phyloP scores from a whole-genome alignment of 2,888 invertebrate genomes.

The Phyto melanocephala region DNA sequence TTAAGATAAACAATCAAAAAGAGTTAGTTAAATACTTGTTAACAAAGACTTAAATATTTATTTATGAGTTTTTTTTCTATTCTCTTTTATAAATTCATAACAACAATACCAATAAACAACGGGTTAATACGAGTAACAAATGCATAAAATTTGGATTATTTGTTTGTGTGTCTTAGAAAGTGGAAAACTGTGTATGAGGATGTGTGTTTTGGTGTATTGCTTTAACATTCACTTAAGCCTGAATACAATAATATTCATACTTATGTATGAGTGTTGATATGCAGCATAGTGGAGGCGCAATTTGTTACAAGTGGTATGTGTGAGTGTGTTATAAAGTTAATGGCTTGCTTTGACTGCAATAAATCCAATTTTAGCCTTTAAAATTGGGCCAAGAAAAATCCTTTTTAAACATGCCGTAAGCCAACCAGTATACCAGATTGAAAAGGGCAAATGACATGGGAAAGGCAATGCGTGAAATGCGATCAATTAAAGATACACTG shows the following conservation, averaged over 20 bases:
- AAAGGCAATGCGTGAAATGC: slow-evolving; percentile 88
- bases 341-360: neutral
- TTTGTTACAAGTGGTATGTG: no score
- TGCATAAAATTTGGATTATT: slow-evolving; percentile 27
- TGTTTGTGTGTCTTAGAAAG: neutral
- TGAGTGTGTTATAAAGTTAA: neutral
- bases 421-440: slow-evolving; percentile 94
- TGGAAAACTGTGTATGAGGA: neutral
- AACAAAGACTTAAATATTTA: slow-evolving; percentile 46
- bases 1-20: slow-evolving; percentile 37
- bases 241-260: no score
- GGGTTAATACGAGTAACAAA: slow-evolving; percentile 44
- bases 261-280: no score
- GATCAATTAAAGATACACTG: slow-evolving; percentile 92
- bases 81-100: slow-evolving; percentile 8
- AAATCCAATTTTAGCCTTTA: slow-evolving; percentile 67
- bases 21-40: slow-evolving; percentile 50
- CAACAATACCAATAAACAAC: slow-evolving; percentile 48
- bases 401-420: slow-evolving; percentile 87
- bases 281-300: no score
- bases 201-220: neutral
- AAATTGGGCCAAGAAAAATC: slow-evolving; percentile 74
- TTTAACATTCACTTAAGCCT: no score
- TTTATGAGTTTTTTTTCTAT: slow-evolving; percentile 11
- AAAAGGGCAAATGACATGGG: slow-evolving; percentile 92